phyloP scores from a whole-genome alignment of 2,113 vertebrate genomes.

The Bolborhynchus lineola region DNA sequence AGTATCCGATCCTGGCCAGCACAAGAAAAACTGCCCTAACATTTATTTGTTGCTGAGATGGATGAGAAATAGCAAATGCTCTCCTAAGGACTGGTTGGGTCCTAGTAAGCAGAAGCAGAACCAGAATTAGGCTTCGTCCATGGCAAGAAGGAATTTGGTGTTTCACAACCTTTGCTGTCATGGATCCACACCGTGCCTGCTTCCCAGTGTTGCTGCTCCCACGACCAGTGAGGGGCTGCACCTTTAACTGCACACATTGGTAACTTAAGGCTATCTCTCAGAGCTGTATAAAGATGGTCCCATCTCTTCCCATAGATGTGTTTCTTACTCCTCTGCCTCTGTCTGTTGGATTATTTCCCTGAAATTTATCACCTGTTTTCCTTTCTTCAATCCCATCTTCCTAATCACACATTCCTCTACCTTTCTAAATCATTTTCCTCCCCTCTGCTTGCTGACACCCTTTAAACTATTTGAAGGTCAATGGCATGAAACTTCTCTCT shows the following conservation, averaged over 20 bases:
- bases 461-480: neutral
- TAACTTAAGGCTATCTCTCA: neutral
- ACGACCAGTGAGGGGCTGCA: neutral
- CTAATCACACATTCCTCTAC: slow-evolving; percentile 29
- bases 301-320: neutral
- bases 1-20: rapidly evolving
- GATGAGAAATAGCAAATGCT: neutral
- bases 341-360: neutral
- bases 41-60: neutral
- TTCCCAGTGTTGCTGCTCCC: neutral
- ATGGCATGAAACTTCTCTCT: neutral
- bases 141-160: neutral
- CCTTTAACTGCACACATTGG: neutral
- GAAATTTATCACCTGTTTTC: slow-evolving; percentile 47
- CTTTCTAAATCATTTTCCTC: slow-evolving; percentile 62
- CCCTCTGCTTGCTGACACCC: slow-evolving; percentile 31
- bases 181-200: neutral
- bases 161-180: neutral
- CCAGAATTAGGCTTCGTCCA: neutral
- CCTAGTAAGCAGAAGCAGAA: neutral
- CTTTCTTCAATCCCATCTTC: slow-evolving; percentile 2
- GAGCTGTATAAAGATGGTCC: neutral
- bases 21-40: neutral
- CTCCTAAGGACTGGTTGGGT: neutral
- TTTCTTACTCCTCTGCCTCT: neutral